A percentile compares a stretch with the other conserved stretches of the same genome.
phyloP scores from a whole-genome alignment of 2,888 invertebrate species.

The Cephus pulcher region DNA sequence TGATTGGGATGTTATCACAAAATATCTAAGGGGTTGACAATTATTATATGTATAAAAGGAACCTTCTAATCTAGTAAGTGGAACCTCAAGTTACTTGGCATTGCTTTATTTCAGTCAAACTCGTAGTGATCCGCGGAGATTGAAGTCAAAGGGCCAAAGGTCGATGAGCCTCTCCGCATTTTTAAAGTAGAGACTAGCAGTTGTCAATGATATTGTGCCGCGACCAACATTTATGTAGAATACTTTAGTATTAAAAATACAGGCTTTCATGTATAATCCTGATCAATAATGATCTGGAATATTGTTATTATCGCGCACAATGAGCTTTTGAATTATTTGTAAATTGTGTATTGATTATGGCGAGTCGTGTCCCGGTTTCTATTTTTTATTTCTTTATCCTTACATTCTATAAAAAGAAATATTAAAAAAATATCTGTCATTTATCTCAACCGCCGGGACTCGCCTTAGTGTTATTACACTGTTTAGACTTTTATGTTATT shows the following conservation, averaged over 20 bases:
- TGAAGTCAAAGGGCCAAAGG: background rate
- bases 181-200: constrained; percentile 1
- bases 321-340: constrained; percentile 8
- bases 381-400: background rate
- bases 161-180: background rate
- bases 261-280: constrained; percentile 11
- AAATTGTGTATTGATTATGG: background rate
- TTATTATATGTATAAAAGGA: background rate
- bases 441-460: constrained; percentile 4
- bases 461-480: background rate
- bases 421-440: constrained; percentile 21
- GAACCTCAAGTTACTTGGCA: background rate
- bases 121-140: background rate
- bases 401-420: constrained; percentile 15
- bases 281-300: background rate
- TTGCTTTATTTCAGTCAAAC: background rate
- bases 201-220: background rate
- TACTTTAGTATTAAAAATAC: constrained; percentile 26
- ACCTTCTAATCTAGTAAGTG: background rate
- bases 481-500: background rate
- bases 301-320: constrained; percentile 16
- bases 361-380: background rate
- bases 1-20: background rate
- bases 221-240: background rate
- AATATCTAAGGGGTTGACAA: background rate